Conservation (phyloP, 2,113 vertebrate species). For the Charadrius vociferus region DNA sequence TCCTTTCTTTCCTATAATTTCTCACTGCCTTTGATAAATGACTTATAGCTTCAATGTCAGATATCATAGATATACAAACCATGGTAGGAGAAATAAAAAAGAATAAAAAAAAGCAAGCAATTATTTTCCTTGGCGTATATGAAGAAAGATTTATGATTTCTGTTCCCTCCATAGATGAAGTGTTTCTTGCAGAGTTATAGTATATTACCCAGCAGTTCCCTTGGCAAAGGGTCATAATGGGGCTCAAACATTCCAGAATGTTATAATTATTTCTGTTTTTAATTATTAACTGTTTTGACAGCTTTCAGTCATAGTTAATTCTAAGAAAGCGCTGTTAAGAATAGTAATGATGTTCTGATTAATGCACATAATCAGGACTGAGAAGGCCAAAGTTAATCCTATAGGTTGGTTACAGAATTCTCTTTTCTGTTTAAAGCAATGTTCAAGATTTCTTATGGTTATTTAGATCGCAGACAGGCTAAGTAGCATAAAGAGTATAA, state of each 20-base stretch:
- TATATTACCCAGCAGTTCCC: neutral
- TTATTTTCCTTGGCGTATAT: neutral
- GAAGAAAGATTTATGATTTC: conserved; percentile 35
- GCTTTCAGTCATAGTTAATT: neutral
- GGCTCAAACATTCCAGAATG: neutral
- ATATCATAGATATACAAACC: neutral
- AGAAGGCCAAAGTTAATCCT: neutral
- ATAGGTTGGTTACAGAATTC: neutral
- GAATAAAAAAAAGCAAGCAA: neutral
- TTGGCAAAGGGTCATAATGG: neutral
- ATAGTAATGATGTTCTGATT: neutral
- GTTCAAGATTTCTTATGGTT: neutral
- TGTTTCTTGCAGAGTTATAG: neutral
- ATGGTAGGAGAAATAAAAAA: neutral
- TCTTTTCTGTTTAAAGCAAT: neutral
- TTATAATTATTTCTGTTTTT: neutral
- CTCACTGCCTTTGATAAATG: conserved; percentile 22
- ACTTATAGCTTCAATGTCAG: neutral
- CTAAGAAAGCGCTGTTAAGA: neutral
- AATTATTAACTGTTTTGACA: neutral
- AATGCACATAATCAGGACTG: neutral
- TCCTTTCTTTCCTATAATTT: neutral
- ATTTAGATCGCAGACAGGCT: neutral
- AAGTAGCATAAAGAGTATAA: neutral
- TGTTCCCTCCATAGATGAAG: neutral